These are phyloP conservation scores for Hirtodrosophila trivittata DNA, from an alignment of 2,888 invertebrate species.

Conservation along the genomic window DNA sequence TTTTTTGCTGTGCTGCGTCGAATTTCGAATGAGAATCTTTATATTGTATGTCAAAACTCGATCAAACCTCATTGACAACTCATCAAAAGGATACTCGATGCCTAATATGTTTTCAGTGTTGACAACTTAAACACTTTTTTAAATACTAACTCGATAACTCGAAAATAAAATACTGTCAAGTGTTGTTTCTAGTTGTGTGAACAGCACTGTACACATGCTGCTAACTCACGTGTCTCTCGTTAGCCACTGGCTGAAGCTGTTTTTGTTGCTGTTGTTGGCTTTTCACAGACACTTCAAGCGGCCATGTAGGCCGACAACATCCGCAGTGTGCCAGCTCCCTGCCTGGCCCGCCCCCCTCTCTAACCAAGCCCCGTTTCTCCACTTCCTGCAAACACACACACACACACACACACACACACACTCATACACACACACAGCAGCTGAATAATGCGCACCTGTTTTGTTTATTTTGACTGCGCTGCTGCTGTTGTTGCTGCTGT, in stretches of 20 bases:
- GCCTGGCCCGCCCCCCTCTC: background rate
- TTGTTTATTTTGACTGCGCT: conserved; percentile 69
- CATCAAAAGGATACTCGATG: no score
- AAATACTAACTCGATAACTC: no score
- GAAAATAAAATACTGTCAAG: no score
- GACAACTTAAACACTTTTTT: no score
- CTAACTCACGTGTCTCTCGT: conserved; percentile 53
- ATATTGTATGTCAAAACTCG: background rate
- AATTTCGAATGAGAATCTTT: conserved; percentile 46
- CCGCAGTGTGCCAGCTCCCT: conserved; percentile 46
- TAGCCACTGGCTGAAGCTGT: conserved; percentile 47
- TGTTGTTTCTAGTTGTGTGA: conserved; percentile 9
- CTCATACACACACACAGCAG: conserved; percentile 1
- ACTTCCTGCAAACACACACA: background rate
- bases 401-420: background rate
- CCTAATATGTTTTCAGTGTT: no score
- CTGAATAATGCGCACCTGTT: conserved; percentile 73
- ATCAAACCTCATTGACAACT: no score
- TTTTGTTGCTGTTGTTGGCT: conserved; percentile 37
- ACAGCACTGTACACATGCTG: conserved; percentile 12
- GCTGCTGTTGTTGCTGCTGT: conserved; percentile 36
- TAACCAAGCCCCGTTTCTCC: background rate
- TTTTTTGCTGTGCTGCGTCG: conserved; percentile 12
- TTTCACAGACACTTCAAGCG: conserved; percentile 52
- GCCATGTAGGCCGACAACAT: conserved; percentile 58